Conservation (phyloP, 2,113 vertebrate genomes). For the Ameiurus melas region DNA sequence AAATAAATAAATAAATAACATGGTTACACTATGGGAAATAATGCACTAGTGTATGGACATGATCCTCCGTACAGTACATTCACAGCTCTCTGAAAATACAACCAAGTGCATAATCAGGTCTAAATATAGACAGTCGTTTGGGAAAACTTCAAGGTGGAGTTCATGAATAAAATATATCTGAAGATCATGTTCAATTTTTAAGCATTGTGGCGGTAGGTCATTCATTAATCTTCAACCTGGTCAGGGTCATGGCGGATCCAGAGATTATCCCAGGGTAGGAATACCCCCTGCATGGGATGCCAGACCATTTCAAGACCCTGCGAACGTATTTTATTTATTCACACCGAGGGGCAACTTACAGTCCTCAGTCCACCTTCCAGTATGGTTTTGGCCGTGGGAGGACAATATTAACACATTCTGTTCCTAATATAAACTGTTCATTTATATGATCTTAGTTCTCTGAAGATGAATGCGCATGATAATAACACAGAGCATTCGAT, state of each 20-base stretch:
- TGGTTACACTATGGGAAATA: neutral
- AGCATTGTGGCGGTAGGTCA: neutral
- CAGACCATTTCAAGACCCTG: neutral
- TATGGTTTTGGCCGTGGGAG: neutral
- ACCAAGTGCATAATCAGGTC: neutral
- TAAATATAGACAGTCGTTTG: neutral
- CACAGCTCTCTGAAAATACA: neutral
- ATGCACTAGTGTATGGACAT: neutral
- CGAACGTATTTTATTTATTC: neutral
- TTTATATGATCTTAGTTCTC: neutral
- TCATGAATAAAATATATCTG: neutral
- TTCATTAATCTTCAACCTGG: neutral
- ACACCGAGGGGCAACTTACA: too few relatives aligned
- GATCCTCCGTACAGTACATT: neutral
- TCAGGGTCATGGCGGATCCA: neutral
- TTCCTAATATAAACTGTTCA: neutral
- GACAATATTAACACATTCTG: neutral
- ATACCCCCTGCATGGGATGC: neutral
- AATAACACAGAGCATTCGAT: neutral
- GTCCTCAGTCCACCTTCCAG: too few relatives aligned
- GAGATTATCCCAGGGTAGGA: neutral
- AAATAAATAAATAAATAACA: too few relatives aligned
- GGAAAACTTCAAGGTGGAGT: neutral
- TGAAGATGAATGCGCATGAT: neutral
- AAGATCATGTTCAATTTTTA: neutral